Percentiles rank a stretch among this genome's conserved stretches.
These are phyloP conservation scores for Cotesia vestalis DNA, from an alignment of 1,140 invertebrate genomes.

Conservation along the genomic window DNA sequence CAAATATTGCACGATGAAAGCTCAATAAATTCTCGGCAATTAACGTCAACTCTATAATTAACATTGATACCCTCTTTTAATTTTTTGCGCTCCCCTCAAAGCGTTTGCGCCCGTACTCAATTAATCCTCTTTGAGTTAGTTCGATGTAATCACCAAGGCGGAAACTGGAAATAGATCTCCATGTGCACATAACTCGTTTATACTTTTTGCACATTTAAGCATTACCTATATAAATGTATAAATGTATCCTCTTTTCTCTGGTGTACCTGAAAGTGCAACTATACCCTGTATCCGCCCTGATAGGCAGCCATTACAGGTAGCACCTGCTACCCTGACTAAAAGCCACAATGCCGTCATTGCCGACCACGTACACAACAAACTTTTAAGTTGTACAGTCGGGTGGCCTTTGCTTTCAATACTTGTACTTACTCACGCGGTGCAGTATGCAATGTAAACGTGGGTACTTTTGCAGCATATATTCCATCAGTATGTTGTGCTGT, in stretches of 20 bases:
- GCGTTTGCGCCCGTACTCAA: slow-evolving; percentile 47
- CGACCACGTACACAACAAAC: background rate
- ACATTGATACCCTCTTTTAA: slow-evolving; percentile 21
- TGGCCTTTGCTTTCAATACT: slow-evolving; percentile 23
- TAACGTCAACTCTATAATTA: slow-evolving; percentile 28
- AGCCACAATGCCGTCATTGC: slow-evolving; percentile 47
- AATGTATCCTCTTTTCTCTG: background rate
- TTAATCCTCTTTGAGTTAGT: slow-evolving; percentile 46
- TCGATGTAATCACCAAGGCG: slow-evolving; percentile 42
- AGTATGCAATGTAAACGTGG: too few species aligned
- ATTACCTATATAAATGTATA: background rate
- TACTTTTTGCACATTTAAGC: slow-evolving; percentile 22
- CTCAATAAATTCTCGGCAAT: slow-evolving; percentile 26
- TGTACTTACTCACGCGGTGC: background rate
- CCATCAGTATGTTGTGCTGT: too few species aligned
- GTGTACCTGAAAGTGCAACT: slow-evolving; percentile 20
- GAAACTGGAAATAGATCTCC: slow-evolving; percentile 52
- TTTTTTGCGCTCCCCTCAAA: slow-evolving; percentile 18
- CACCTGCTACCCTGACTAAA: slow-evolving; percentile 58
- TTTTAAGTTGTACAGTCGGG: background rate
- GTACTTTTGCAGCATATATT: too few species aligned
- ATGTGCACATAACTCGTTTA: slow-evolving; percentile 50
- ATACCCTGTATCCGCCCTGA: slow-evolving; percentile 43
- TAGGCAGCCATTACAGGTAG: slow-evolving; percentile 59
- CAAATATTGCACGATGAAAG: background rate